Conservation (phyloP, 2,113 vertebrate genomes). For the Nansenia antarctica region DNA sequence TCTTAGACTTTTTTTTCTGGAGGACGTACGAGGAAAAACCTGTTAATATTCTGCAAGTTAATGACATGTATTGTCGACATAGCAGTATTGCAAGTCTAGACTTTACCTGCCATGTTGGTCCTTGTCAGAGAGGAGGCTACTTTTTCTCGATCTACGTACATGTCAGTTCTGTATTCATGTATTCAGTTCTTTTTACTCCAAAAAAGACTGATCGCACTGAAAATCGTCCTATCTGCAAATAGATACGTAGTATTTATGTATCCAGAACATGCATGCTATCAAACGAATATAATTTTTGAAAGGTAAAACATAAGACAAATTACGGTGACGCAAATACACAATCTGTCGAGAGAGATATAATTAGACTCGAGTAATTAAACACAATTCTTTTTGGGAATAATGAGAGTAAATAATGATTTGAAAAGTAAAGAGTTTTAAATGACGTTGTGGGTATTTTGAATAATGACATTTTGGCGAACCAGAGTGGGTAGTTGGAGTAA, state of each 20-base stretch:
- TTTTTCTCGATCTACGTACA: too few relatives aligned
- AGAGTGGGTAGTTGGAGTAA: conserved; percentile 54
- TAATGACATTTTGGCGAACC: conserved; percentile 56
- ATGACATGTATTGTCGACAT: conserved; percentile 64
- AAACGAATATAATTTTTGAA: too few relatives aligned
- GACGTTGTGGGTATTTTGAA: conserved; percentile 53
- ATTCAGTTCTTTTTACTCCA: too few relatives aligned
- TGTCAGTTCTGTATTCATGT: too few relatives aligned
- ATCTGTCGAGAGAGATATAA: conserved; percentile 53
- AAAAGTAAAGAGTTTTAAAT: conserved; percentile 43
- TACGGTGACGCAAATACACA: conserved; percentile 47
- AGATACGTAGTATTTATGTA: neutral
- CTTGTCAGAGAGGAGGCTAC: conserved; percentile 27
- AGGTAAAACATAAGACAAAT: too few relatives aligned
- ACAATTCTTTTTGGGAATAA: conserved; percentile 58
- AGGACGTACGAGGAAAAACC: too few relatives aligned
- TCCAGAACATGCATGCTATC: neutral
- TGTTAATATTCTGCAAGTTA: too few relatives aligned
- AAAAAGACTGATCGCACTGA: too few relatives aligned
- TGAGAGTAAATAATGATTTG: conserved; percentile 63
- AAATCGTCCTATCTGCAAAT: too few relatives aligned
- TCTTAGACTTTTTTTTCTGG: too few relatives aligned
- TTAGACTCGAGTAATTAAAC: conserved; percentile 67
- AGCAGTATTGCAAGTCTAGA: conserved; percentile 67
- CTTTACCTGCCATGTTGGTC: conserved; percentile 42